These are phyloP conservation scores for Tyrophagus putrescentiae DNA, from an alignment of 1,140 invertebrate species.

Conservation along the genomic window DNA sequence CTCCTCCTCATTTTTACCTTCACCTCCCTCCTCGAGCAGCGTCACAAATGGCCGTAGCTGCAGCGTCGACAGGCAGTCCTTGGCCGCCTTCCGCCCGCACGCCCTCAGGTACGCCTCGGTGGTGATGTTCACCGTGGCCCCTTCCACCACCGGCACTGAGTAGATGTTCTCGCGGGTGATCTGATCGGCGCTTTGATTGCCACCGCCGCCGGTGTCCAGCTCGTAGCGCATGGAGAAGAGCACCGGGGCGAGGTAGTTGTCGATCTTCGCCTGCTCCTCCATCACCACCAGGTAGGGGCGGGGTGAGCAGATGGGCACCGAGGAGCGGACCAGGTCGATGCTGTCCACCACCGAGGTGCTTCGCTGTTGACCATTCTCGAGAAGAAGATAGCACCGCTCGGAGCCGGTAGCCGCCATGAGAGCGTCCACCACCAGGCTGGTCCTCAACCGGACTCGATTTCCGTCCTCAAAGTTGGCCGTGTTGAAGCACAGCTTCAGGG, in stretches of 20 bases:
- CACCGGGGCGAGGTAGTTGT: not conserved
- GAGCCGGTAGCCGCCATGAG: not conserved
- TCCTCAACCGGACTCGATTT: not conserved
- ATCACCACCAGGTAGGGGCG: not conserved
- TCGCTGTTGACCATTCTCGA: not conserved
- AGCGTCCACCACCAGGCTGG: not conserved
- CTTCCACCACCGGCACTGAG: not conserved
- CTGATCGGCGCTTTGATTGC: too few species aligned
- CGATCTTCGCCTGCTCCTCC: not conserved
- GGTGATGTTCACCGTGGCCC: not conserved
- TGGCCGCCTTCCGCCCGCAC: not conserved
- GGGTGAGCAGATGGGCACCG: not conserved
- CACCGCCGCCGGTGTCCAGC: not conserved
- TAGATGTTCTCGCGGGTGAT: not conserved
- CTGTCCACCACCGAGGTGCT: not conserved
- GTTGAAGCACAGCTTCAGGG: not conserved
- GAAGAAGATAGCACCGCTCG: not conserved
- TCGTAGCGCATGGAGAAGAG: not conserved
- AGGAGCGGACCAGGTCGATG: not conserved
- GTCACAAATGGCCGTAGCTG: not conserved
- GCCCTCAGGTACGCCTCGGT: conserved; percentile 1
- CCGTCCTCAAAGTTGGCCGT: not conserved
- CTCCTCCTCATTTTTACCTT: conserved; percentile 1
- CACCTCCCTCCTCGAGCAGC: not conserved
- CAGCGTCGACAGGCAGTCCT: not conserved